Conservation (phyloP, 2,888 invertebrate genomes). For the Diarsia dahlii region DNA sequence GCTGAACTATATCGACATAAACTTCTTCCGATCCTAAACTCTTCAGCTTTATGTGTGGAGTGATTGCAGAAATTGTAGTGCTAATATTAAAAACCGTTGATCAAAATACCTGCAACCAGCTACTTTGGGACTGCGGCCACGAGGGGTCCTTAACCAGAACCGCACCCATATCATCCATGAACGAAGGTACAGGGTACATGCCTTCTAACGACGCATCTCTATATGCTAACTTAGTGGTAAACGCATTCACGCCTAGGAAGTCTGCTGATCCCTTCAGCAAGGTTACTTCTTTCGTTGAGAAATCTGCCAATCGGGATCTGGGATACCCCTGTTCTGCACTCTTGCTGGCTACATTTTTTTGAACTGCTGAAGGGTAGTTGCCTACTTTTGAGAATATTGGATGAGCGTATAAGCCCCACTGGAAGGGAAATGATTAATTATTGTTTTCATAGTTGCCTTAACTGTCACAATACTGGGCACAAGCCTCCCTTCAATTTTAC, state of each 20-base stretch:
- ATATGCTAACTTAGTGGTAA: conserved; percentile 88
- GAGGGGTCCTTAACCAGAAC: conserved; percentile 75
- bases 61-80: background rate
- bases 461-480: background rate
- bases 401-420: conserved; percentile 86
- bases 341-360: conserved; percentile 87
- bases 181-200: conserved; percentile 81
- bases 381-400: conserved; percentile 89
- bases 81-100: background rate
- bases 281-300: conserved; percentile 90
- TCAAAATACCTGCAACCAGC: conserved; percentile 79
- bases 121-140: conserved; percentile 78
- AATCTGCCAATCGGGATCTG: conserved; percentile 90
- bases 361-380: conserved; percentile 92
- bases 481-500: background rate
- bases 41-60: background rate
- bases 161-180: conserved; percentile 79
- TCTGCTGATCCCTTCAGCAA: conserved; percentile 92
- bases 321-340: conserved; percentile 91
- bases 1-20: background rate
- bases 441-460: background rate
- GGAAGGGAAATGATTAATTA: conserved; percentile 41
- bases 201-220: conserved; percentile 81
- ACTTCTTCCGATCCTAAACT: background rate
- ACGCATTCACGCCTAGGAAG: conserved; percentile 93